A percentile compares a stretch with the other conserved stretches of the same genome.
Evolutionary conservation across 2,888 invertebrate genomes (phyloP).

Genomic region (Eutolmus rufibarbis): DNA sequence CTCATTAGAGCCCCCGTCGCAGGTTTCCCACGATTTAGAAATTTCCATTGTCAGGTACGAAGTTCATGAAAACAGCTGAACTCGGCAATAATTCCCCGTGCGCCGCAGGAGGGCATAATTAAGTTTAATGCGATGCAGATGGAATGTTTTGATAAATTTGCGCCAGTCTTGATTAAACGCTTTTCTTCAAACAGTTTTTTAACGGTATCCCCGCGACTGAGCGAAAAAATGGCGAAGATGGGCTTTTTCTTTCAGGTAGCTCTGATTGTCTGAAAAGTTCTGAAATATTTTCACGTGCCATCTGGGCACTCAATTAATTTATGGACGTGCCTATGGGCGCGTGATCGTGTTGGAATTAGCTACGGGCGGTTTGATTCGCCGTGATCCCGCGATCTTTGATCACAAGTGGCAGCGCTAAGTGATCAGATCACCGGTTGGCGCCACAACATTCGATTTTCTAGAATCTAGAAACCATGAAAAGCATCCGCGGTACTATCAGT

Average conservation of each 20-base stretch:
- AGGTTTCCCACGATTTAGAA: conserved; percentile 28
- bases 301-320: conserved; percentile 16
- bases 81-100: conserved; percentile 3
- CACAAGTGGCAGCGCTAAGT: not conserved
- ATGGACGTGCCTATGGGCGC: not conserved
- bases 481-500: not conserved
- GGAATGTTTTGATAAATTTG: conserved; percentile 22
- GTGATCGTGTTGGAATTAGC: not conserved
- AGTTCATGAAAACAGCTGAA: conserved; percentile 9
- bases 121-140: conserved; percentile 22
- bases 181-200: not conserved
- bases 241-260: not conserved
- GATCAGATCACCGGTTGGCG: not conserved
- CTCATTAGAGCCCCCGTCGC: not conserved
- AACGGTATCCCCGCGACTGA: not conserved
- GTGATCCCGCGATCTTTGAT: not conserved
- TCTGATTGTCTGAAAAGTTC: not conserved
- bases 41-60: conserved; percentile 35
- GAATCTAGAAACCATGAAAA: not conserved
- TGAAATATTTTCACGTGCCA: conserved; percentile 1
- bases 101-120: conserved; percentile 12
- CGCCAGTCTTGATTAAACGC: conserved; percentile 14
- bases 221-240: not conserved
- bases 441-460: not conserved
- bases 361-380: not conserved